Conservation (phyloP, 2,797 vertebrate species). For the Buceros bicornis region DNA sequence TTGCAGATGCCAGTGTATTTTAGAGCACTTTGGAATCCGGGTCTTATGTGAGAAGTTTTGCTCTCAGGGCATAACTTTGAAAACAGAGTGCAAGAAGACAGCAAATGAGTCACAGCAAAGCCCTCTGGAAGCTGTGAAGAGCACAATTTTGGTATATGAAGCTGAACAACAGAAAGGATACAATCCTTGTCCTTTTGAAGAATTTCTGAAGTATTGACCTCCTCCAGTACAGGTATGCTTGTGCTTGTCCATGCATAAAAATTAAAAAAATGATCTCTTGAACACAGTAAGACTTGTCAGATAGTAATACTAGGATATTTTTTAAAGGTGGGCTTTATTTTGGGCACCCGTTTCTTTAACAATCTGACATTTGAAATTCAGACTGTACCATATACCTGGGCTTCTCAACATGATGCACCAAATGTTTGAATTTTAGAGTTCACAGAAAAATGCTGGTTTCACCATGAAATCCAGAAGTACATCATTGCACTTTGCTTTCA, state of each 20-base stretch:
- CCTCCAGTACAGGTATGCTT: background rate
- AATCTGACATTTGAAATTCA: background rate
- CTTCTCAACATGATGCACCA: background rate
- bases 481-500: background rate
- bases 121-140: constrained; percentile 24
- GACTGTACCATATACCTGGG: background rate
- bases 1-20: constrained; percentile 65
- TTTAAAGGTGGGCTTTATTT: background rate
- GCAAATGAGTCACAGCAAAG: constrained; percentile 45
- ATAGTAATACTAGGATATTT: background rate
- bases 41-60: constrained; percentile 56
- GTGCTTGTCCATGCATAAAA: background rate
- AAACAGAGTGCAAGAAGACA: constrained; percentile 50
- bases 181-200: background rate
- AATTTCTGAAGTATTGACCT: background rate
- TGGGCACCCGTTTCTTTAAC: background rate
- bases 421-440: background rate
- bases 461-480: background rate
- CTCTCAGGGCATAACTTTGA: constrained; percentile 69
- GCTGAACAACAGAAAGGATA: background rate
- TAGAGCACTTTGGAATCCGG: constrained; percentile 56
- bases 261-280: background rate
- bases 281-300: background rate
- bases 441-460: background rate
- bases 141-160: constrained; percentile 10